Evolutionary conservation across 2,888 invertebrate genomes (phyloP).

Genomic region (Cerastis rubricosa): DNA sequence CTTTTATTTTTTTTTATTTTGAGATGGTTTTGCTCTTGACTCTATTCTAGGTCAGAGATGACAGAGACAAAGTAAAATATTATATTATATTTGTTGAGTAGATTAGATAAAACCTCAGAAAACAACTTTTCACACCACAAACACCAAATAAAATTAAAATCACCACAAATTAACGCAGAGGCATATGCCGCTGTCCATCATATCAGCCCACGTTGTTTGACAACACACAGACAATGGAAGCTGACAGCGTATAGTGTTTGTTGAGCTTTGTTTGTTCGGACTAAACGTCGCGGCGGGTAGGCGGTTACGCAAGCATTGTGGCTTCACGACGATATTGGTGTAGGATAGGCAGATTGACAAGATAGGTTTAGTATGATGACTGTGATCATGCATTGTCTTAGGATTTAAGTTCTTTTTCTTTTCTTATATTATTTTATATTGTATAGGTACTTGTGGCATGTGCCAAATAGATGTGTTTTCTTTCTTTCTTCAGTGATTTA

Average conservation of each 20-base stretch:
- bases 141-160: slow-evolving; percentile 10
- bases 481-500: too few relatives aligned
- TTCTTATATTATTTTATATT: too few relatives aligned
- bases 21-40: too few relatives aligned
- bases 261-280: slow-evolving; percentile 78
- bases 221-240: slow-evolving; percentile 82
- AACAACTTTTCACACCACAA: background rate
- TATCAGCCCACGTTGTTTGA: slow-evolving; percentile 51
- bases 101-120: background rate
- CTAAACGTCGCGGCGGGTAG: slow-evolving; percentile 72
- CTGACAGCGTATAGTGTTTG: slow-evolving; percentile 81
- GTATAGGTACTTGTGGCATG: too few relatives aligned
- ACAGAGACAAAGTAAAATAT: too few relatives aligned
- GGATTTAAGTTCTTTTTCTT: too few relatives aligned
- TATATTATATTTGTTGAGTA: background rate
- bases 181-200: slow-evolving; percentile 31
- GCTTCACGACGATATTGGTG: slow-evolving; percentile 17
- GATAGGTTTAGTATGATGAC: background rate
- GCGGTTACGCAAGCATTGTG: slow-evolving; percentile 42
- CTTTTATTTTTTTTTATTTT: too few relatives aligned
- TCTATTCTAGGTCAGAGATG: too few relatives aligned
- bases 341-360: background rate
- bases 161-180: slow-evolving; percentile 30
- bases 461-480: too few relatives aligned
- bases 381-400: background rate